Evolutionary conservation across 2,113 vertebrate genomes (phyloP).

Genomic region (Phylloscopus whistleri): DNA sequence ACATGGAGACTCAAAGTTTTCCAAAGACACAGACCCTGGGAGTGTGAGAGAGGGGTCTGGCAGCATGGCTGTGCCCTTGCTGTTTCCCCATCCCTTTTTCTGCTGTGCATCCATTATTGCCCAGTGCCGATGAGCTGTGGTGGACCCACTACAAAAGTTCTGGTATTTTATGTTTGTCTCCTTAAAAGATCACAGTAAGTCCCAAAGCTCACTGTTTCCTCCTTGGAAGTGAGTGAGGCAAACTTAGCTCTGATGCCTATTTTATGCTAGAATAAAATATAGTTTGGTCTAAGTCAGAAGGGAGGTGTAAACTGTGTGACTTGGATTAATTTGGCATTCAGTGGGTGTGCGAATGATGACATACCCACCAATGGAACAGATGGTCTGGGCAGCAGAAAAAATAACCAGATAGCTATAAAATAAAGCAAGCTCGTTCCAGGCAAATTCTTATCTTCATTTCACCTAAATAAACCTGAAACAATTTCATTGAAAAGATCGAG

Average conservation of each 20-base stretch:
- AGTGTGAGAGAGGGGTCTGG: not conserved
- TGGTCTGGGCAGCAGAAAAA: constrained; percentile 53
- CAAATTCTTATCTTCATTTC: not conserved
- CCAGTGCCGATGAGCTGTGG: not conserved
- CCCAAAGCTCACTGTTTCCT: not conserved
- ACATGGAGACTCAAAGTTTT: not conserved
- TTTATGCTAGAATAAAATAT: constrained; percentile 43
- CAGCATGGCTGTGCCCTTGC: not conserved
- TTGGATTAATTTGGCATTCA: constrained; percentile 63
- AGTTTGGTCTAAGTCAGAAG: constrained; percentile 47
- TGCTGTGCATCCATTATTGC: not conserved
- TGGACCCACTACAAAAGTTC: not conserved
- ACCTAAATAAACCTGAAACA: not conserved
- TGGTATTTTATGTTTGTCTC: not conserved
- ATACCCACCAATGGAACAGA: constrained; percentile 55
- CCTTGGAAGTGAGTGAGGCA: not conserved
- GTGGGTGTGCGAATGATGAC: constrained; percentile 59
- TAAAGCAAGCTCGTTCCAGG: constrained; percentile 2
- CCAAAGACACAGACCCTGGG: not conserved
- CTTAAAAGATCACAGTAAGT: not conserved
- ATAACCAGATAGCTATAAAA: constrained; percentile 46
- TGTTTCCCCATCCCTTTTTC: not conserved
- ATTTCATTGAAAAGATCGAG: not conserved
- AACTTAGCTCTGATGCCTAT: not conserved
- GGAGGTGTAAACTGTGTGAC: constrained; percentile 51